Base-by-base conservation (phyloP, 2,888 invertebrate genomes). In the Dinocampus coccinellae region DNA sequence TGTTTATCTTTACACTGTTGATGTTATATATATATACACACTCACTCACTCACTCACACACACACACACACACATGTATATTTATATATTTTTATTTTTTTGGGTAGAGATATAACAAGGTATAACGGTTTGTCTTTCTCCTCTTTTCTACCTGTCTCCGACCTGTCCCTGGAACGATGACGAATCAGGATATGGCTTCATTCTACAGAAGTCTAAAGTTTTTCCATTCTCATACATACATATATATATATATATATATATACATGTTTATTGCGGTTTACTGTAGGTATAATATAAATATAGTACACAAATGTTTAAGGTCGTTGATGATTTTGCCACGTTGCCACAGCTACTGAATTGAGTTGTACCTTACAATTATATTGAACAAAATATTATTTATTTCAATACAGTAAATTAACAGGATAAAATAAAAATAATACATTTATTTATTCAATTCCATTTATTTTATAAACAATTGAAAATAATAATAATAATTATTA, bases 131-230 rank as follows among this genome's bases (percentile, higher is more conserved):
- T 13, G 34, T 67, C 57, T 68, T 39, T 58, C 42, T 39, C 47
- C 20, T 68, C 53, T 33, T 65, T 70, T 61, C 65, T 70, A 70
- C 65, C 70, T 70, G 70, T 70, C 60, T 34, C 16, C 24, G 58
- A 33, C 47, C 47, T 24, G 58, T 47, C 57, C 58, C 24, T 58
- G 47, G 52, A 39, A 26, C 52, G 39, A 55, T 64, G 39, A 39
- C 57, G 42, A 39, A 57, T 33, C 47, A 11, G 58, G 20, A 70
- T 64, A 16, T 20, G 13, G 63, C 63, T 70, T 70, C 57, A 70
- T 63, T 70, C 47, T 55, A 53, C 22, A 29, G 57, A 70, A 57
- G 47, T 70, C 63, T 42, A 57, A 64, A 70, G 52, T 63, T 10
- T 69, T 70, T 57, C 55, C 55, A 6, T 3, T 9, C 4, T n/a